A percentile compares a stretch with the other conserved stretches of the same genome.
phyloP scores from a whole-genome alignment of 2,888 invertebrate species.

The Phaedon cochleariae region DNA sequence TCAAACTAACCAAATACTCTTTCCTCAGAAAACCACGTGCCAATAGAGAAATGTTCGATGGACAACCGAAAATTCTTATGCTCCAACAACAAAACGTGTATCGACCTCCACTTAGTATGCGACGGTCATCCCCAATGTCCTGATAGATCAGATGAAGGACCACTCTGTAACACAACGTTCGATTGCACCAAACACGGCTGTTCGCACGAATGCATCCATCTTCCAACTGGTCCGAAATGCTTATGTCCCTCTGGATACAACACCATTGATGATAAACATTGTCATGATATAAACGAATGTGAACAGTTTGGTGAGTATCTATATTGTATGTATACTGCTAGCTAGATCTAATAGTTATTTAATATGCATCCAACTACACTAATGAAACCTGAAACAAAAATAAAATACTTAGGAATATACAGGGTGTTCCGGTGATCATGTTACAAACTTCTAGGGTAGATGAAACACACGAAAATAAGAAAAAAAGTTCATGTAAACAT shows the following conservation, averaged over 20 bases:
- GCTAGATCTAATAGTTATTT: too few species aligned
- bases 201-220: constrained; percentile 58
- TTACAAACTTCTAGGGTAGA: too few species aligned
- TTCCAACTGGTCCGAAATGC: constrained; percentile 68
- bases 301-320: constrained; percentile 63
- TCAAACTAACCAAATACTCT: not conserved
- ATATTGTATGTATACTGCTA: not conserved
- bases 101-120: constrained; percentile 65
- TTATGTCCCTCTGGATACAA: constrained; percentile 65
- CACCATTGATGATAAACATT: constrained; percentile 60
- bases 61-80: constrained; percentile 66
- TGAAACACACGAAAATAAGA: too few species aligned
- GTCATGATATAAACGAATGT: constrained; percentile 74
- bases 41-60: constrained; percentile 62
- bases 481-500: too few species aligned
- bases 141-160: constrained; percentile 71
- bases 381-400: too few species aligned
- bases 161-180: constrained; percentile 51
- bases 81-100: constrained; percentile 65
- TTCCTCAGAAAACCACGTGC: constrained; percentile 53
- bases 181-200: constrained; percentile 59
- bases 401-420: too few species aligned
- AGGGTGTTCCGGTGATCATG: too few species aligned
- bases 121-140: constrained; percentile 67
- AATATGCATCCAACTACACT: too few species aligned